Evolutionary conservation across 1,140 invertebrate genomes (phyloP).

Genomic region (Aphidius ervi): DNA sequence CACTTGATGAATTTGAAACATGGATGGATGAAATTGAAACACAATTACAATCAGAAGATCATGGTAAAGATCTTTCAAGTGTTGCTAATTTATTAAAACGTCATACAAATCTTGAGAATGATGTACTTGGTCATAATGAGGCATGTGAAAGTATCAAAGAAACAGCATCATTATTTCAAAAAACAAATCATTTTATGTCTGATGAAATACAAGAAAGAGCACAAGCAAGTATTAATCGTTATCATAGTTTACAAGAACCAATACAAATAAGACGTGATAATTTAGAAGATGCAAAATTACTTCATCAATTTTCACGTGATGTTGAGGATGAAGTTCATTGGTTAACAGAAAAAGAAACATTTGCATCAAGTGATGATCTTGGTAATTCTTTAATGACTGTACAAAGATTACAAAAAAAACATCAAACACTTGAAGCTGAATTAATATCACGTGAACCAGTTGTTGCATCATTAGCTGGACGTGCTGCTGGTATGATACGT

Average conservation of each 20-base stretch:
- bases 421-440: conserved; percentile 81
- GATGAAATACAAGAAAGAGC: conserved; percentile 77
- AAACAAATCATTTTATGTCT: conserved; percentile 77
- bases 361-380: conserved; percentile 75
- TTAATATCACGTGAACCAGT: conserved; percentile 77
- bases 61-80: conserved; percentile 79
- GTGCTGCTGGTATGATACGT: conserved; percentile 75
- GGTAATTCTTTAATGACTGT: conserved; percentile 82
- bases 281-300: conserved; percentile 77
- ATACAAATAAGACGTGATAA: conserved; percentile 86
- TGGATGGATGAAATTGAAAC: conserved; percentile 88
- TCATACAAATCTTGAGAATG: conserved; percentile 79
- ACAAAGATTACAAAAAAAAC: conserved; percentile 95
- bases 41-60: conserved; percentile 77
- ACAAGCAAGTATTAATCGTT: conserved; percentile 67
- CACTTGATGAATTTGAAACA: conserved; percentile 81
- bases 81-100: conserved; percentile 80
- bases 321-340: conserved; percentile 83
- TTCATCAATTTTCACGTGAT: conserved; percentile 83
- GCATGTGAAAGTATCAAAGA: conserved; percentile 74
- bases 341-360: conserved; percentile 79
- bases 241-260: conserved; percentile 81
- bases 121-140: conserved; percentile 75
- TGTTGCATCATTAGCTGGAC: conserved; percentile 64
- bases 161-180: conserved; percentile 68